Evolutionary conservation across 2,113 vertebrate species (phyloP), one percentile per base, ranked within the genome.

Genomic region (Hystrix cristata): DNA sequence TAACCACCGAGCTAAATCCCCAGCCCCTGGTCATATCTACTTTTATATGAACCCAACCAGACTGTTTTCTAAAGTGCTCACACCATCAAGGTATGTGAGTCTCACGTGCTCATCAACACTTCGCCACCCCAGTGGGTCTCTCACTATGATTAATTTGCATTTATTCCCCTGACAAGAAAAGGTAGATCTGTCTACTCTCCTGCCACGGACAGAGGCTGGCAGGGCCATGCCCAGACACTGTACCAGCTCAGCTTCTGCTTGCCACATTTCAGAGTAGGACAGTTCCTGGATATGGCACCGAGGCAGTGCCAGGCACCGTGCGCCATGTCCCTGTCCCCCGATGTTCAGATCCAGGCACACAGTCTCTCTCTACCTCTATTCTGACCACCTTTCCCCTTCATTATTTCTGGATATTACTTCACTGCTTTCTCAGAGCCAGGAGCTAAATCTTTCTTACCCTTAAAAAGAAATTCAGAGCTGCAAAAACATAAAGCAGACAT

Each of bases 381-480:
- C 74, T 94, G 48, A 59, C 27, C 23, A 53, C 12, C 25, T 67
- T 15, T 71, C 34, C 31, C 72, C 38, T 65, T 93, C 69, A 48
- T 10, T 62, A 55, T 59, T 76, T 96, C 83, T 90, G 71, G 53
- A 87, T 71, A 93, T 91, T 43, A 60, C 25, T 53, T 29, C 31
- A 18, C 38, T 91, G 43, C 18, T 69, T 82, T 74, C 62, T 74
- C 59, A 46, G 65, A 90, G 69, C 38, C 80, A 93, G 13, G 19
- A 55, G 59, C 8, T 92, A 71, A 81, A 71, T 25, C 67, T 79
- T 84, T 72, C 60, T 60, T 74, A 74, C 34, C 38, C 74, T 72
- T 59, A 62, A 81, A 92, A 92, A 96, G 43, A 90, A 79, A 95
- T 13, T 15, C 31, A 64, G 38, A 83, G 85, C 19, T 87, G 72